phyloP scores from a whole-genome alignment of 2,888 invertebrate species.

The Xestobium rufovillosum region DNA sequence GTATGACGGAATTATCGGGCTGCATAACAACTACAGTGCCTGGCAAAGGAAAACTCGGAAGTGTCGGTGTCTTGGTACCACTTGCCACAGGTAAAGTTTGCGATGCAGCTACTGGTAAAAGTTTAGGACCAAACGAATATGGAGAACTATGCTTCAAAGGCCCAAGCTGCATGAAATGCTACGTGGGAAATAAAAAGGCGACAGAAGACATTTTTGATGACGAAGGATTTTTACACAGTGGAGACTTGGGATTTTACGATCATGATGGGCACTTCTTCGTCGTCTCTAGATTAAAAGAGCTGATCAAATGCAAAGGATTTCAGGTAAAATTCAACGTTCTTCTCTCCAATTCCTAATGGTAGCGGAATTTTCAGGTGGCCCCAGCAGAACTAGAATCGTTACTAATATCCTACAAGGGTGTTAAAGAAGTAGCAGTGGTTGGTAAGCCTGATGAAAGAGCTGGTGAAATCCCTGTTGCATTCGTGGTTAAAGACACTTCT shows the following conservation, averaged over 20 bases:
- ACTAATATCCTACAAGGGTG: conserved; percentile 57
- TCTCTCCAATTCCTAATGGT: too few species aligned
- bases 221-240: background rate
- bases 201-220: background rate
- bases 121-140: background rate
- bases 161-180: background rate
- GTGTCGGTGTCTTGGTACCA: background rate
- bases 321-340: background rate
- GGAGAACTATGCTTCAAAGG: conserved; percentile 1
- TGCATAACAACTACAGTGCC: too few species aligned
- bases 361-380: conserved; percentile 49
- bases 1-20: background rate
- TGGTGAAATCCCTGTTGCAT: conserved; percentile 66
- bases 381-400: conserved; percentile 79
- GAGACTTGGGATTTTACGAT: background rate
- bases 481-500: conserved; percentile 71
- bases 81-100: background rate
- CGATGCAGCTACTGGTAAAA: background rate
- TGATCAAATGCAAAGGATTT: conserved; percentile 1
- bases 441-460: conserved; percentile 62
- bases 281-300: background rate
- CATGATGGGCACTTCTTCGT: background rate
- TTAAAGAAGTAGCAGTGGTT: conserved; percentile 72
- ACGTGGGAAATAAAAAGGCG: conserved; percentile 3
- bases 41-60: too few species aligned